phyloP scores from a whole-genome alignment of 2,888 invertebrate genomes.

The Ormyrus thymus region DNA sequence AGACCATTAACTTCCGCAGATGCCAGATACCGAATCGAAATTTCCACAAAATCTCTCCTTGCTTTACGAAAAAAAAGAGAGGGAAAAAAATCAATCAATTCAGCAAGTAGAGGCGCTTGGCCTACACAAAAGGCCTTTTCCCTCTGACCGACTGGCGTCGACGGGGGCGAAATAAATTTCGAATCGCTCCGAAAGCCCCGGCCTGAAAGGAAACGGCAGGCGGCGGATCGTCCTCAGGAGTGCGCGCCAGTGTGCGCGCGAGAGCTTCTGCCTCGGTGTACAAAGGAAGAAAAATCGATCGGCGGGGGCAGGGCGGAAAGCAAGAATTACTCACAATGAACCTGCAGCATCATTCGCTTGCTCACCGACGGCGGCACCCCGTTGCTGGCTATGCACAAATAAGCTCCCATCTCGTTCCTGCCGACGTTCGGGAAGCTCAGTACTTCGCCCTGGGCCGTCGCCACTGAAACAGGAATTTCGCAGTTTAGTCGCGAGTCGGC shows the following conservation, averaged over 20 bases:
- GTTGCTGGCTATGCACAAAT: slow-evolving; percentile 91
- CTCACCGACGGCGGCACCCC: slow-evolving; percentile 92
- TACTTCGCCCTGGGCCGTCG: slow-evolving; percentile 86
- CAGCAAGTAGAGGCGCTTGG: too few relatives aligned
- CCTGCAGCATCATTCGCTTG: slow-evolving; percentile 93
- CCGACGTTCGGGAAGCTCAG: slow-evolving; percentile 90
- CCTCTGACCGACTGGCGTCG: neutral
- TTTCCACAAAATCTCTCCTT: too few relatives aligned
- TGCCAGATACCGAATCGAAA: too few relatives aligned
- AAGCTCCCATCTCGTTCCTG: slow-evolving; percentile 92
- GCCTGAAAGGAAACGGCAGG: slow-evolving; percentile 17
- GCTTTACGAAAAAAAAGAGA: neutral
- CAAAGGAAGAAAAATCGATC: slow-evolving; percentile 51
- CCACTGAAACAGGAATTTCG: slow-evolving; percentile 76
- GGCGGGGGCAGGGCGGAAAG: slow-evolving; percentile 15
- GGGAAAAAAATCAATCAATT: slow-evolving; percentile 11
- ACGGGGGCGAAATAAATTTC: slow-evolving; percentile 16
- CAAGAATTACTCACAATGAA: slow-evolving; percentile 86
- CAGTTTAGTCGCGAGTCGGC: too few relatives aligned
- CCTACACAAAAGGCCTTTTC: neutral
- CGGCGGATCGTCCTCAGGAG: neutral
- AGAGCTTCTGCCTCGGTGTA: neutral
- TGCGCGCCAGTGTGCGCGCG: too few relatives aligned
- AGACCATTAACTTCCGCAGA: too few relatives aligned
- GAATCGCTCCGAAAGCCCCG: neutral